A percentile compares a stretch with the other conserved stretches of the same genome.
These are phyloP conservation scores for Cryptocephalus moraei DNA, from an alignment of 2,888 invertebrate genomes.

Conservation along the genomic window DNA sequence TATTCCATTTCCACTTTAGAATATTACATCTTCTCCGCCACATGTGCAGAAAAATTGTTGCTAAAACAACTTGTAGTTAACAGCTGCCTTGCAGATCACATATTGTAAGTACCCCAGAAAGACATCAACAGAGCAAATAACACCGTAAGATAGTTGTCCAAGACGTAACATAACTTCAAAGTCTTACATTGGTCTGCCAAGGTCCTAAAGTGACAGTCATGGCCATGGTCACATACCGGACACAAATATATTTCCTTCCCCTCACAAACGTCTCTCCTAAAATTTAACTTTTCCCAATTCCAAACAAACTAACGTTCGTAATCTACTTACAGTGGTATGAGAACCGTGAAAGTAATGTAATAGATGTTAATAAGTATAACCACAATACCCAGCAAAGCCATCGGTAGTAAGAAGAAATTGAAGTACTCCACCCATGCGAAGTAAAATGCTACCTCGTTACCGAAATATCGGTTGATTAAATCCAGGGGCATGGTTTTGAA, in stretches of 20 bases:
- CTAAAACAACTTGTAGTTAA: constrained; percentile 1
- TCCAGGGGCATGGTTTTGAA: constrained; percentile 51
- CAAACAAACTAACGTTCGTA: too few relatives aligned
- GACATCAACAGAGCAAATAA: constrained; percentile 26
- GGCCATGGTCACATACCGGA: constrained; percentile 41
- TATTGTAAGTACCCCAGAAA: constrained; percentile 18
- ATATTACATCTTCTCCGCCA: constrained; percentile 25
- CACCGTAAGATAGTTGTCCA: constrained; percentile 25
- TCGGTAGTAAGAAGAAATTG: constrained; percentile 39
- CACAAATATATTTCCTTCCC: constrained; percentile 40
- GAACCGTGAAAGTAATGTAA: too few relatives aligned
- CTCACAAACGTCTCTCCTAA: constrained; percentile 19
- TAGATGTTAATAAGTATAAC: constrained; percentile 12
- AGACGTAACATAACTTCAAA: constrained; percentile 37
- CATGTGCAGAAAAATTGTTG: constrained; percentile 22
- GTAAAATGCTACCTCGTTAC: constrained; percentile 45
- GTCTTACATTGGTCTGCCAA: constrained; percentile 44
- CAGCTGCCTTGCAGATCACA: too few relatives aligned
- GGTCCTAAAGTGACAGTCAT: constrained; percentile 40
- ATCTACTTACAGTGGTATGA: too few relatives aligned
- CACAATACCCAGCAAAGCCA: constrained; percentile 34
- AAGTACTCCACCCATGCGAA: constrained; percentile 48
- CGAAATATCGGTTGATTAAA: constrained; percentile 45
- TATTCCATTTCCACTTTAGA: constrained; percentile 23
- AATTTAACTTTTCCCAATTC: too few relatives aligned